Evolutionary conservation across 2,113 vertebrate genomes (phyloP).

Genomic region (Nymphicus hollandicus): DNA sequence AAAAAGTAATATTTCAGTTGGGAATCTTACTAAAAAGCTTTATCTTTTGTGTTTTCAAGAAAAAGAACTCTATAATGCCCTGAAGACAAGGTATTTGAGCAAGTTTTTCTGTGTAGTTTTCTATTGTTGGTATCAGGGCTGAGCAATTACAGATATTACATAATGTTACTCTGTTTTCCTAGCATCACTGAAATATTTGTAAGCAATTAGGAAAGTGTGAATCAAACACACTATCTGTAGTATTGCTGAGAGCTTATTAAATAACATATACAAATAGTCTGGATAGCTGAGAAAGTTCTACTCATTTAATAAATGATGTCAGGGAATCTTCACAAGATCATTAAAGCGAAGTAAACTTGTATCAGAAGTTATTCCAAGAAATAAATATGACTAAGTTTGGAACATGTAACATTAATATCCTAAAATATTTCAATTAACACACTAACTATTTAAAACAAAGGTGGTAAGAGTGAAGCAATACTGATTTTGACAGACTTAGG

Average conservation of each 20-base stretch:
- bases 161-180: not conserved
- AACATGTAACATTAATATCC: not conserved
- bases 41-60: not conserved
- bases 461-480: not conserved
- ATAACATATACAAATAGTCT: not conserved
- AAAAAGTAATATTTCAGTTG: not conserved
- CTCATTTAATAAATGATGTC: not conserved
- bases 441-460: not conserved
- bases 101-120: not conserved
- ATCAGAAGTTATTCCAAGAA: not conserved
- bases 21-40: not conserved
- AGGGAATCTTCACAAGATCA: not conserved
- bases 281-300: not conserved
- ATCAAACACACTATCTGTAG: not conserved
- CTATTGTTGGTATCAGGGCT: not conserved
- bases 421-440: not conserved
- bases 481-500: not conserved
- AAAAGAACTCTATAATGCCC: not conserved
- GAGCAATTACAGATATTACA: not conserved
- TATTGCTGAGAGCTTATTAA: not conserved
- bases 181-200: not conserved
- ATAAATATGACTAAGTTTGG: not conserved
- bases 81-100: not conserved
- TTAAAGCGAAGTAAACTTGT: not conserved
- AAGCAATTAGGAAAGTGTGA: constrained; percentile 13